phyloP scores from a whole-genome alignment of 2,113 vertebrate genomes.

The Saguinus midas region DNA sequence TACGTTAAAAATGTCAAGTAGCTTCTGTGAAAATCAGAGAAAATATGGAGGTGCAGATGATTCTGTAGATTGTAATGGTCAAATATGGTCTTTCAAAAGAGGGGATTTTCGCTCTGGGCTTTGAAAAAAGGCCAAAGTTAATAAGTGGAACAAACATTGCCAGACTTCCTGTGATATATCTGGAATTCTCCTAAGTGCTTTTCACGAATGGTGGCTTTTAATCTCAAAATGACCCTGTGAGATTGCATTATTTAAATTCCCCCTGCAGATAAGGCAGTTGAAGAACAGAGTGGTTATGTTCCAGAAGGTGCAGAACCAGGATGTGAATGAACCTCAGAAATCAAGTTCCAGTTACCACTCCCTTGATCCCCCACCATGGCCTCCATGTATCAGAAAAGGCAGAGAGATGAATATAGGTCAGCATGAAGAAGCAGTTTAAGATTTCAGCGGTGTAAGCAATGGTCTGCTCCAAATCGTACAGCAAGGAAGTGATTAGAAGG shows the following conservation, averaged over 20 bases:
- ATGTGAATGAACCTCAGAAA: neutral
- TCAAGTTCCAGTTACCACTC: neutral
- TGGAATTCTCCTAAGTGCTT: neutral
- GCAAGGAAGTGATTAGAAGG: neutral
- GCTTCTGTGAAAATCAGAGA: neutral
- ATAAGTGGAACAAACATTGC: neutral
- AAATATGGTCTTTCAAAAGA: neutral
- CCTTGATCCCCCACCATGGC: rapidly evolving
- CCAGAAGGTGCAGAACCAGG: neutral
- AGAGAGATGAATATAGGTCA: neutral
- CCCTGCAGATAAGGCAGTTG: neutral
- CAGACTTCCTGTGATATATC: neutral
- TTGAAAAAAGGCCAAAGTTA: neutral
- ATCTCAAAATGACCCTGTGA: neutral
- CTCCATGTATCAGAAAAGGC: neutral
- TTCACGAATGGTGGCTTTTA: neutral
- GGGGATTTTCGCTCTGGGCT: neutral
- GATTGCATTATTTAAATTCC: neutral
- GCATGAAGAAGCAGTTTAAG: neutral
- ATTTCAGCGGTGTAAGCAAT: neutral
- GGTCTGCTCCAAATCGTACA: neutral
- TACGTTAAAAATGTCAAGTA: neutral
- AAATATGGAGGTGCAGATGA: neutral
- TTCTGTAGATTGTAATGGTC: neutral
- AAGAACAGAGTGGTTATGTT: neutral